Percentiles rank a stretch among this genome's conserved stretches.
Evolutionary conservation across 2,797 vertebrate species (phyloP).

Genomic region (Periparus ater): DNA sequence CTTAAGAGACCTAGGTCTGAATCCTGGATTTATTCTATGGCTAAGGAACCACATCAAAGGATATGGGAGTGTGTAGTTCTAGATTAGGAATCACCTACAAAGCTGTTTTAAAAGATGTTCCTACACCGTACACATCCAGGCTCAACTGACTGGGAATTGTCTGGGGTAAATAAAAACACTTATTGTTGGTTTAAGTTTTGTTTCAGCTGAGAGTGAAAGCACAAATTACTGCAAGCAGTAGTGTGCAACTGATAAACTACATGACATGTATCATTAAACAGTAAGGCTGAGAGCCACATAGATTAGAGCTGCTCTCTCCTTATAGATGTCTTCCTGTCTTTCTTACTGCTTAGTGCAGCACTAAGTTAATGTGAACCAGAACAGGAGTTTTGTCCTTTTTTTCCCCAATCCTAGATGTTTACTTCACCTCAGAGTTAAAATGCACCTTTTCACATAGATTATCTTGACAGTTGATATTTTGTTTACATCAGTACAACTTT

Average conservation of each 20-base stretch:
- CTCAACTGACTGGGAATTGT: not conserved
- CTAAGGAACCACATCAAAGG: not conserved
- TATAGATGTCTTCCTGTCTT: fast-evolving
- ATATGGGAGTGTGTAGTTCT: not conserved
- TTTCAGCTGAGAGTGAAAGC: not conserved
- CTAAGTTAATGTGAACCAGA: not conserved
- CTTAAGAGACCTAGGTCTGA: not conserved
- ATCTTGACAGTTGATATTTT: not conserved
- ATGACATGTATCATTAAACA: fast-evolving
- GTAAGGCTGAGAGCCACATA: fast-evolving
- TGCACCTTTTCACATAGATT: fast-evolving
- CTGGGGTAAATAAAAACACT: not conserved
- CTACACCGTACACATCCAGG: too few species aligned
- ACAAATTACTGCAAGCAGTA: not conserved
- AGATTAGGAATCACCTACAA: not conserved
- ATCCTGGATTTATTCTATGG: not conserved
- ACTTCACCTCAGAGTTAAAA: not conserved
- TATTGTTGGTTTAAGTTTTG: not conserved
- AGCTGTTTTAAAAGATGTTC: not conserved
- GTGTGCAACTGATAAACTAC: fast-evolving
- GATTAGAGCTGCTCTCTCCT: not conserved
- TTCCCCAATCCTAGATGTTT: not conserved
- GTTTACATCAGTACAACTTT: not conserved
- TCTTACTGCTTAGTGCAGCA: not conserved
- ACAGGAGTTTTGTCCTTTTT: not conserved